Evolutionary conservation across 1,140 invertebrate species (phyloP).

Genomic region (Bathynomus jamesi): DNA sequence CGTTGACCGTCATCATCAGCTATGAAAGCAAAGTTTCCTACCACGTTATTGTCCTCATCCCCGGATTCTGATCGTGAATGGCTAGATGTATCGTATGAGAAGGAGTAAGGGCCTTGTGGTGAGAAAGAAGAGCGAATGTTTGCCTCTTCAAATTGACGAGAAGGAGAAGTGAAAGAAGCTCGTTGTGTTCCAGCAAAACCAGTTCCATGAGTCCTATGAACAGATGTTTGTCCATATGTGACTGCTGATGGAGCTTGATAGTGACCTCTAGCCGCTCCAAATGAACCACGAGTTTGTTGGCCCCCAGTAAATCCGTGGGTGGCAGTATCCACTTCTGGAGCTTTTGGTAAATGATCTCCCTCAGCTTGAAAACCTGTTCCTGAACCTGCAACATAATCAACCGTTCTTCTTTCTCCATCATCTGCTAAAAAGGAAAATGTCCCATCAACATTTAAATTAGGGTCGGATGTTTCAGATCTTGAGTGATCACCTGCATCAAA

Average conservation of each 20-base stretch:
- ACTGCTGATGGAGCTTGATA: not conserved
- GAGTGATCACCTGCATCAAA: slow-evolving; percentile 37
- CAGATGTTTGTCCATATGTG: not conserved
- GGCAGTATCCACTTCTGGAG: slow-evolving; percentile 1
- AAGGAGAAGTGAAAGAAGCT: not conserved
- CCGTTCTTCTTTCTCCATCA: slow-evolving; percentile 21
- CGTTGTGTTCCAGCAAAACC: too few relatives aligned
- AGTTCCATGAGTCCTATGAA: too few relatives aligned
- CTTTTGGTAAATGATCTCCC: slow-evolving; percentile 23
- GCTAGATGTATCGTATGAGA: slow-evolving; percentile 13
- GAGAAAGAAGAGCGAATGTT: slow-evolving; percentile 4
- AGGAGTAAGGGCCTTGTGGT: slow-evolving; percentile 16
- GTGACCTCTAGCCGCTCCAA: not conserved
- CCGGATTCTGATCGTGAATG: slow-evolving; percentile 18
- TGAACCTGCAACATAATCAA: slow-evolving; percentile 22
- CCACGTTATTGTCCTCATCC: slow-evolving; percentile 23
- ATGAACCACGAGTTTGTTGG: not conserved
- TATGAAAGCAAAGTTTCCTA: slow-evolving; percentile 21
- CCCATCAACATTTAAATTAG: slow-evolving; percentile 25
- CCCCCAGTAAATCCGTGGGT: not conserved
- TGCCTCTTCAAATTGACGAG: slow-evolving; percentile 10
- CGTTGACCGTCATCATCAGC: slow-evolving; percentile 21
- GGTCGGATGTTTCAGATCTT: slow-evolving; percentile 23
- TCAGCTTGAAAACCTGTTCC: slow-evolving; percentile 22
- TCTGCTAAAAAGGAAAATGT: slow-evolving; percentile 28